Conservation (phyloP, 2,888 invertebrate species). For the Latrodectus hesperus region DNA sequence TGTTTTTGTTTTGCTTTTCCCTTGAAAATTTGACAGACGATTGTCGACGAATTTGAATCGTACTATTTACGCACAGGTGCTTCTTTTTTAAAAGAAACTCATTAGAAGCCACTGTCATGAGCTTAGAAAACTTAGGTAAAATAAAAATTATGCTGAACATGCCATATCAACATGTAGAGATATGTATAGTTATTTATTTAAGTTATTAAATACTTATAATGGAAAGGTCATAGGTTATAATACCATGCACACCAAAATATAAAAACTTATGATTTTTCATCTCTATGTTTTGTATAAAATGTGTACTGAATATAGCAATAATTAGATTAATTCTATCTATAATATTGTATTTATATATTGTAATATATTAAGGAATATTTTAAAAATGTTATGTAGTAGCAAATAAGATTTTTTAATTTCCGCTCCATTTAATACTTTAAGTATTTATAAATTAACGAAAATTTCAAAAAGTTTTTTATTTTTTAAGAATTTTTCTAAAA, state of each 20-base stretch:
- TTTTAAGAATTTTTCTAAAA: too few species aligned
- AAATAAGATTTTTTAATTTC: too few species aligned
- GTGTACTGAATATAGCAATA: too few species aligned
- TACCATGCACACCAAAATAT: constrained; percentile 14
- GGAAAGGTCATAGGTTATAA: constrained; percentile 63
- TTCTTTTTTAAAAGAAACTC: background rate
- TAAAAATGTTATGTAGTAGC: too few species aligned
- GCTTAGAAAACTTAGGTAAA: constrained; percentile 62
- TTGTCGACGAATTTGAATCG: constrained; percentile 52
- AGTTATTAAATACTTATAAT: background rate
- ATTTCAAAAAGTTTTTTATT: too few species aligned
- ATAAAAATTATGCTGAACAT: background rate
- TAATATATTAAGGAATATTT: too few species aligned
- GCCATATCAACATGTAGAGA: background rate
- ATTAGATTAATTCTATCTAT: too few species aligned
- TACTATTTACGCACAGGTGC: background rate
- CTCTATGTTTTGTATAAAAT: too few species aligned
- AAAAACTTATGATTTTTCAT: too few species aligned
- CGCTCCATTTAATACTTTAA: too few species aligned
- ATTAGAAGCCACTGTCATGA: constrained; percentile 35
- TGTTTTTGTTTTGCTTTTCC: constrained; percentile 47
- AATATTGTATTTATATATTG: too few species aligned
- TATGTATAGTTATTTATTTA: background rate
- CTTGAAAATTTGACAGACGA: background rate
- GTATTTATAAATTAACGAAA: too few species aligned